Base-by-base conservation (phyloP, 2,113 vertebrate species). In the Upupa epops region DNA sequence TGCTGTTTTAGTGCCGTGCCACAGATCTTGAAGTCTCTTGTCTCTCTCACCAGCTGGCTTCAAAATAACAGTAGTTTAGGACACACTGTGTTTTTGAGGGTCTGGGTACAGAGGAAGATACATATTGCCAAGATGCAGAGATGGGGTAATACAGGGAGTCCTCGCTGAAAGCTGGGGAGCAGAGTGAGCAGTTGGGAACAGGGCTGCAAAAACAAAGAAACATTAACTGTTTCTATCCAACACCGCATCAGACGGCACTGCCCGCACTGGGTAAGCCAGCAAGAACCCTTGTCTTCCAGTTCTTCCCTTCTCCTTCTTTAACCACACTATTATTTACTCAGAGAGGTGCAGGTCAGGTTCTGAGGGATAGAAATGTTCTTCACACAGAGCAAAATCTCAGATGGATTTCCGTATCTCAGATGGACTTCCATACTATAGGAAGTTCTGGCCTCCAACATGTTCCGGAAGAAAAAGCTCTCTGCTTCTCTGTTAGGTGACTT, bases 391-490 rank as follows among this genome's bases (percentile, higher is more conserved):
- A 73, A 69, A 37, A 61, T 16, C 13, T 58, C 46, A 17, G 61
- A 36, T 56, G 71, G 25, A 18, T 78, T 78, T 51, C 48, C 52
- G 31, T 4, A 0, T n/a, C 6, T 8, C 59, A 64, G 61, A 36
- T 56, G 71, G 25, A 18, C 74, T 78, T 51, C 48, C 52, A 32
- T 4, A 0, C 0, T 1, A 32, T 0, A 61, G 10, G 60, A 11
- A 68, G 24, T 70, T 75, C 9, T 3, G 49, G 52, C 21, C 17
- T 49, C 52, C 66, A 52, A 3, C 3, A 58, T 0, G 1, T 22
- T 25, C 24, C 8, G 37, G 19, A 82, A n/a, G 17, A 46, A 48
- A 65, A 89, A 77, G 29, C 69, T 34, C 42, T 84, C 7, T 0
- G 42, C 48, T 77, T 71, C 73, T n/a, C 70, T 68, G 25, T 11